Conservation (phyloP, 2,113 vertebrate species). For the Mionectes macconnelli region DNA sequence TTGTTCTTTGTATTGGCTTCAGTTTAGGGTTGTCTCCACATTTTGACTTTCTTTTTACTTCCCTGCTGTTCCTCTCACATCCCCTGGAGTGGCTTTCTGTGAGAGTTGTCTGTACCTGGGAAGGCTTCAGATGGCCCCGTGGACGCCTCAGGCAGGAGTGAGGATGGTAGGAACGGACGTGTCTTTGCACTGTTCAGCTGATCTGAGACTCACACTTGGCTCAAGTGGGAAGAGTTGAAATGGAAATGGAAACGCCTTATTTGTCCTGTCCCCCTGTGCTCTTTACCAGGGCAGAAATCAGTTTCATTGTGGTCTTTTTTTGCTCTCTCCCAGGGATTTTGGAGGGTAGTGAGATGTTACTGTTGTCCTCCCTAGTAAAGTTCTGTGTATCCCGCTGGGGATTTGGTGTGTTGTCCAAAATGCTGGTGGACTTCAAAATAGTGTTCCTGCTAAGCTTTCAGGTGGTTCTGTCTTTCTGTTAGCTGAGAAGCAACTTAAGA, state of each 20-base stretch:
- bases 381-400: neutral
- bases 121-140: neutral
- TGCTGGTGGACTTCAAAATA: neutral
- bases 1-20: neutral
- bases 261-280: neutral
- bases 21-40: neutral
- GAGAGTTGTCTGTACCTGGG: neutral
- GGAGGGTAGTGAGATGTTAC: neutral
- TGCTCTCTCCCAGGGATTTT: neutral
- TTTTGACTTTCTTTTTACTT: neutral
- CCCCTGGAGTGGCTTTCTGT: neutral
- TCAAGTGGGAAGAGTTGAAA: neutral
- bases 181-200: neutral
- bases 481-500: neutral
- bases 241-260: neutral
- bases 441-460: neutral
- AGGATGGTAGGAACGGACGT: accelerated
- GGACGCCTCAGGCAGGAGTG: accelerated
- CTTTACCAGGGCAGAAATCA: neutral
- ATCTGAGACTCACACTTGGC: neutral
- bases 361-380: neutral
- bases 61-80: neutral
- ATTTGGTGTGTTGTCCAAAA: neutral
- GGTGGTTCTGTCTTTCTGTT: neutral
- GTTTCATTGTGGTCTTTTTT: neutral